phyloP scores from a whole-genome alignment of 2,888 invertebrate genomes.

The Drosophila ezoana region DNA sequence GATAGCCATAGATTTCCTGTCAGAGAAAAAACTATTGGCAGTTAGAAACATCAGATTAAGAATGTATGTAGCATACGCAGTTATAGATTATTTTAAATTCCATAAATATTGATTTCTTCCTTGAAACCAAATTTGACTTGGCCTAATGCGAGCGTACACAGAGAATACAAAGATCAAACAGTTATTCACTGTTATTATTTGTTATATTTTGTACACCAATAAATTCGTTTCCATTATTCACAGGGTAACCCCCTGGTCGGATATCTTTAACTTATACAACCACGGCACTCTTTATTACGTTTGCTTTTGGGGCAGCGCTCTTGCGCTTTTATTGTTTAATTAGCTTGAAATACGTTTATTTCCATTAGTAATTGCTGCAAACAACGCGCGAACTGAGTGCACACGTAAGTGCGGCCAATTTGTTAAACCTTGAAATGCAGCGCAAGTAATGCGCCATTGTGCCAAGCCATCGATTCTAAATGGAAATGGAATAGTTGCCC shows the following conservation, averaged over 20 bases:
- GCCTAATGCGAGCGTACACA: too few relatives aligned
- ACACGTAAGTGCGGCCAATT: conserved; percentile 60
- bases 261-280: not conserved
- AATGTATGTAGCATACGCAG: too few relatives aligned
- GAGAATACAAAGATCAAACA: too few relatives aligned
- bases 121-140: too few relatives aligned
- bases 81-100: too few relatives aligned
- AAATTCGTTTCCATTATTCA: too few relatives aligned
- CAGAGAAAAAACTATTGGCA: too few relatives aligned
- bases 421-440: conserved; percentile 68
- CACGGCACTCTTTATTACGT: conserved; percentile 30
- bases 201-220: too few relatives aligned
- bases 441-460: conserved; percentile 49
- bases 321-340: conserved; percentile 75
- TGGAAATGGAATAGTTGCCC: conserved; percentile 22
- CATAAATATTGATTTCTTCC: too few relatives aligned
- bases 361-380: conserved; percentile 75
- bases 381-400: conserved; percentile 60
- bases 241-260: not conserved
- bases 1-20: too few relatives aligned
- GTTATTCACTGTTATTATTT: too few relatives aligned
- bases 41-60: too few relatives aligned
- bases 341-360: conserved; percentile 81
- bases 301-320: conserved; percentile 49
- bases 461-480: conserved; percentile 46